Percentiles rank a stretch among this genome's conserved stretches.
These are phyloP conservation scores for Holothuria glaberrima DNA, from an alignment of 35 echinoderm and acorn worm genomes.

Conservation along the genomic window DNA sequence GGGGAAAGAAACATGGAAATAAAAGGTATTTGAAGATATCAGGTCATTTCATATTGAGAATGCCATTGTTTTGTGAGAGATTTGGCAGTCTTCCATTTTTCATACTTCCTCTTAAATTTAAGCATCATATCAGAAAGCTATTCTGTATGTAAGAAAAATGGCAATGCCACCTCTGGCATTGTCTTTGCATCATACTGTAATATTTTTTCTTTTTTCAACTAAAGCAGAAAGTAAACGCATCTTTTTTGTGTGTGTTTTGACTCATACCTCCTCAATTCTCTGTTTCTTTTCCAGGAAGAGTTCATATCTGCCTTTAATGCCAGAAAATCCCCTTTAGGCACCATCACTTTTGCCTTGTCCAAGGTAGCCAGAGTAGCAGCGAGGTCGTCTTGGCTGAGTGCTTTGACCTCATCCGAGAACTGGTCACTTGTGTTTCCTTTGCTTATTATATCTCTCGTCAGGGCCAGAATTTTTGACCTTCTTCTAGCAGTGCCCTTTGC, in stretches of 20 bases:
- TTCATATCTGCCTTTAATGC: slow-evolving; percentile 28
- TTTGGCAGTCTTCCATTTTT: no score
- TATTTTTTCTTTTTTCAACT: no score
- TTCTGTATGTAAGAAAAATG: no score
- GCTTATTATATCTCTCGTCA: slow-evolving; percentile 6
- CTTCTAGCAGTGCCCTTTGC: not conserved
- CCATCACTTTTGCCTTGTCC: slow-evolving; percentile 4
- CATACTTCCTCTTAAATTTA: no score
- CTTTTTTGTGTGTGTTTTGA: no score
- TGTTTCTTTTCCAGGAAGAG: slow-evolving; percentile 54
- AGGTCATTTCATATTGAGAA: no score
- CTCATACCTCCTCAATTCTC: slow-evolving; percentile 42
- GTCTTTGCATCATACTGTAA: no score
- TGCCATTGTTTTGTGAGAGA: no score
- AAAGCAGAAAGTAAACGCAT: no score
- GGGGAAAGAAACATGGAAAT: not conserved
- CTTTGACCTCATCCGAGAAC: not conserved
- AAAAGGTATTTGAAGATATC: not conserved
- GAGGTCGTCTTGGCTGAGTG: not conserved
- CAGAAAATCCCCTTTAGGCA: slow-evolving; percentile 16
- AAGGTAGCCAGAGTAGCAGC: not conserved
- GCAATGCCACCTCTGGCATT: no score
- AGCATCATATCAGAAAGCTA: no score
- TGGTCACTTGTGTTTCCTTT: not conserved
- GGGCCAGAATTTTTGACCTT: not conserved